phyloP scores from a whole-genome alignment of 2,113 vertebrate genomes.

The Herpetotheres cachinnans region DNA sequence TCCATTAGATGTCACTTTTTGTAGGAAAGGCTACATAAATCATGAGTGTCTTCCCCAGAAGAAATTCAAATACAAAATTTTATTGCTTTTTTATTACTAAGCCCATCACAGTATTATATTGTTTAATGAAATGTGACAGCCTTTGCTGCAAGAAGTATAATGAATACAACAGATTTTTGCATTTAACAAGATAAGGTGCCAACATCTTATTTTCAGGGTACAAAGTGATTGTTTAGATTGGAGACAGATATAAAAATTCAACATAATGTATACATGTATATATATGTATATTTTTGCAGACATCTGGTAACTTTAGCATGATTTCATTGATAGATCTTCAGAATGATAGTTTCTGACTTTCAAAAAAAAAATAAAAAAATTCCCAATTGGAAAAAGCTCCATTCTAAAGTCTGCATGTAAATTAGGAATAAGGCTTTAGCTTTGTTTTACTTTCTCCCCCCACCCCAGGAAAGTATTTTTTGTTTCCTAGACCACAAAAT shows the following conservation, averaged over 20 bases:
- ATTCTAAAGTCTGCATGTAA: background rate
- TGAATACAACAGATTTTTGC: background rate
- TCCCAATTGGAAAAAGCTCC: background rate
- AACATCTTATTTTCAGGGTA: background rate
- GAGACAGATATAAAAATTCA: background rate
- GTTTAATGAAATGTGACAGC: conserved; percentile 48
- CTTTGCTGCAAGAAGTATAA: conserved; percentile 15
- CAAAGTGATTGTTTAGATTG: background rate
- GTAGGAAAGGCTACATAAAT: conserved; percentile 12
- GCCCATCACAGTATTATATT: conserved; percentile 14
- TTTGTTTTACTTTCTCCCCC: background rate
- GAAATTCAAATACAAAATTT: conserved; percentile 39
- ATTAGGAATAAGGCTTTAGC: background rate
- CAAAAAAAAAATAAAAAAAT: background rate
- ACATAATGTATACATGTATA: background rate
- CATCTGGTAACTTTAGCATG: background rate
- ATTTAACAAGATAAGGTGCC: background rate
- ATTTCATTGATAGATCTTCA: background rate
- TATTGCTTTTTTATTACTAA: conserved; percentile 55
- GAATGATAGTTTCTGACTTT: background rate
- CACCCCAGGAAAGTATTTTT: background rate
- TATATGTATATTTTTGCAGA: background rate
- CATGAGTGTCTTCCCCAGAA: conserved; percentile 17
- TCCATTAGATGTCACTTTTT: conserved; percentile 32
- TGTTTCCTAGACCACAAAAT: background rate